A percentile compares a stretch with the other conserved stretches of the same genome.
phyloP scores from a whole-genome alignment of 2,888 invertebrate species.

The Yponomeuta evonymella region DNA sequence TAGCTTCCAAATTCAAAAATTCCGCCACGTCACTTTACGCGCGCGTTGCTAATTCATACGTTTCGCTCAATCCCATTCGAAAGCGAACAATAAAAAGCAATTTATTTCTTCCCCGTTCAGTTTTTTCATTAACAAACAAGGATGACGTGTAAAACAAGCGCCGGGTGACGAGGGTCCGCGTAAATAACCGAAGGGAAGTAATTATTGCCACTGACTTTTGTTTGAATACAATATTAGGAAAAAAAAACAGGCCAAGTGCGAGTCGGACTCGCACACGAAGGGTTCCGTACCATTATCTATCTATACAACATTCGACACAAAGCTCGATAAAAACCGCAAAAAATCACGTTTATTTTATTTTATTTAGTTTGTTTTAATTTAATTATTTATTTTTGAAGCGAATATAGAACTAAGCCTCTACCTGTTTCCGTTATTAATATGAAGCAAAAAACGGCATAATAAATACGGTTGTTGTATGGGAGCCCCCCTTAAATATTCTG shows the following conservation, averaged over 20 bases:
- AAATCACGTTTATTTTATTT: too few relatives aligned
- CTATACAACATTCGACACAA: too few relatives aligned
- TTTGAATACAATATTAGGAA: constrained; percentile 31
- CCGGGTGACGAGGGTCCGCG: constrained; percentile 61
- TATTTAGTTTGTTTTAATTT: too few relatives aligned
- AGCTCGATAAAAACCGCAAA: too few relatives aligned
- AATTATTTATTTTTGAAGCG: too few relatives aligned
- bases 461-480: too few relatives aligned
- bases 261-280: too few relatives aligned
- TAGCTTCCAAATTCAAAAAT: constrained; percentile 25
- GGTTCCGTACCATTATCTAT: too few relatives aligned
- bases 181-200: constrained; percentile 65
- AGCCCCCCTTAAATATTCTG: too few relatives aligned
- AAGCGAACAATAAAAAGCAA: constrained; percentile 63
- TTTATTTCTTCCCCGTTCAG: constrained; percentile 58
- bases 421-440: too few relatives aligned
- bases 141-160: constrained; percentile 71
- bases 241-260: background rate
- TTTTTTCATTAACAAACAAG: constrained; percentile 72
- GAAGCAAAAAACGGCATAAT: too few relatives aligned
- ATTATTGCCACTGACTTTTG: constrained; percentile 44
- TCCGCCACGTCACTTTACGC: background rate
- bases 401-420: too few relatives aligned
- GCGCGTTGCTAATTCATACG: background rate
- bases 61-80: constrained; percentile 25